phyloP scores from a whole-genome alignment of 2,888 invertebrate genomes.

The Deladenus siricidicola region DNA sequence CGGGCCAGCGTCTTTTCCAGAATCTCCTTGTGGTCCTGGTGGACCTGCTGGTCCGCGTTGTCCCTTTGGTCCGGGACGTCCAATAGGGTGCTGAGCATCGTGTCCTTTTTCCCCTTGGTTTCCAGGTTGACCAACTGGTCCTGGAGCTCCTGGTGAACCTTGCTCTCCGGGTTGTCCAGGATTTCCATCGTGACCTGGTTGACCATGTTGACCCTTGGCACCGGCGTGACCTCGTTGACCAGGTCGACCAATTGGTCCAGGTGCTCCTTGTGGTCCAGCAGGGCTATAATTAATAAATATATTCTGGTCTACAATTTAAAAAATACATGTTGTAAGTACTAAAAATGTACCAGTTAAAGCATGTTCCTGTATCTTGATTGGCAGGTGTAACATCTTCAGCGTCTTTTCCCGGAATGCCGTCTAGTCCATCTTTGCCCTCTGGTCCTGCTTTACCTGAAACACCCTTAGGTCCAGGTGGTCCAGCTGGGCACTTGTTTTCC shows the following conservation, averaged over 20 bases:
- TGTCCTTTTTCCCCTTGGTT: conserved; percentile 17
- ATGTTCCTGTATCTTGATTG: conserved; percentile 15
- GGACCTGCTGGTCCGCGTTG: conserved; percentile 45
- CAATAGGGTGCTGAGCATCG: conserved; percentile 41
- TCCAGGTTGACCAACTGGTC: conserved; percentile 29
- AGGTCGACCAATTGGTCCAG: conserved; percentile 47
- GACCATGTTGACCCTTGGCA: conserved; percentile 44
- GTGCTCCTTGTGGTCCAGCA: conserved; percentile 41
- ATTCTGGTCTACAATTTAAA: neutral
- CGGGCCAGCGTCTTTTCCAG: conserved; percentile 9
- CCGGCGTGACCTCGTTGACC: conserved; percentile 47
- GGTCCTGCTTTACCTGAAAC: conserved; percentile 29
- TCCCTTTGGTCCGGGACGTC: conserved; percentile 50
- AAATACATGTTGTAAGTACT: too few relatives aligned
- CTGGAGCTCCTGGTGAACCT: conserved; percentile 48
- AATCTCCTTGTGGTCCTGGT: conserved; percentile 17
- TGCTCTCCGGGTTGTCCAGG: conserved; percentile 48
- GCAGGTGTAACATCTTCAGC: conserved; percentile 49
- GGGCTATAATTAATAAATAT: conserved; percentile 46
- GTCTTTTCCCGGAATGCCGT: conserved; percentile 42
- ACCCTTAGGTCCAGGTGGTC: conserved; percentile 47
- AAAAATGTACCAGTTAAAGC: neutral
- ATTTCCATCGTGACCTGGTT: conserved; percentile 46
- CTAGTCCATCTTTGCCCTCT: conserved; percentile 33
- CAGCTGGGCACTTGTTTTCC: conserved; percentile 48